A percentile compares a stretch with the other conserved stretches of the same genome.
These are phyloP conservation scores for Sus scrofa DNA, from an alignment of 2,113 vertebrate species.

Conservation along the genomic window T2T-Sscrofa CM000813.6:738001-738500, in stretches of 20 bases:
- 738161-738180: background rate
- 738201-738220: background rate
- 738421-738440: background rate
- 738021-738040: background rate
- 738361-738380: background rate
- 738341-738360: background rate
- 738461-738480: background rate
- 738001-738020: background rate
- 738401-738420: background rate
- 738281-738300: background rate
- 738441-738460: background rate
- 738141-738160: background rate
- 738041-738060: too few relatives aligned
- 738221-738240: accelerated
- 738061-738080: too few relatives aligned
- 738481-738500: too few relatives aligned
- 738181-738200: background rate
- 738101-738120: background rate
- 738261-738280: background rate
- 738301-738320: background rate
- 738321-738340: background rate
- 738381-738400: background rate
- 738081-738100: background rate
- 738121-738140: background rate
- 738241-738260: background rate